Conservation (phyloP, 2,888 invertebrate species). For the Neoitamus cyanurus region DNA sequence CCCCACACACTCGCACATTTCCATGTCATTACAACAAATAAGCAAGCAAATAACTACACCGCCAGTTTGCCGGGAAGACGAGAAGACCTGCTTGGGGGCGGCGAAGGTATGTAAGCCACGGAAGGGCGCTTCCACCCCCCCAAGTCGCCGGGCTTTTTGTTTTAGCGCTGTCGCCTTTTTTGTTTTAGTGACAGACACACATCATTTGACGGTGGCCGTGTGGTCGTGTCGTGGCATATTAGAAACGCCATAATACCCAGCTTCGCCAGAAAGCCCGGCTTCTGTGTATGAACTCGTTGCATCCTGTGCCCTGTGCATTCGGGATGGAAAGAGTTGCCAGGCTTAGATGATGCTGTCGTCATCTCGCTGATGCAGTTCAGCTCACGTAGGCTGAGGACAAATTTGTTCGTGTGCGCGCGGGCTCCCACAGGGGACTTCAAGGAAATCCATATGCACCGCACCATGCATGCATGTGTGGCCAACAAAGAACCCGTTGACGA, state of each 20-base stretch:
- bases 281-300: conserved; percentile 26
- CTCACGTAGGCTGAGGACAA: not conserved
- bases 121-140: conserved; percentile 25
- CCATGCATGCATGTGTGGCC: not conserved
- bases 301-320: not conserved
- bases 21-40: conserved; percentile 46
- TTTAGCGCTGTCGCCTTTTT: conserved; percentile 47
- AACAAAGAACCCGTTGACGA: not conserved
- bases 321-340: conserved; percentile 34
- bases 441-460: not conserved
- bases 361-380: not conserved
- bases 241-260: conserved; percentile 32
- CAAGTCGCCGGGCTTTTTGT: conserved; percentile 44
- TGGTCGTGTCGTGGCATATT: conserved; percentile 45
- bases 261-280: conserved; percentile 9
- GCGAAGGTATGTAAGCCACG: conserved; percentile 37
- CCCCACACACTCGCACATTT: conserved; percentile 39
- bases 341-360: not conserved
- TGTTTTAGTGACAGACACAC: conserved; percentile 48
- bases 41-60: conserved; percentile 52
- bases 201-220: conserved; percentile 44
- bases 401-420: not conserved
- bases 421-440: not conserved
- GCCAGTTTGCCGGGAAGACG: conserved; percentile 46
- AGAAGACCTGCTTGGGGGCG: not conserved